Percentiles rank a stretch among this genome's conserved stretches.
phyloP scores from a whole-genome alignment of 2,113 vertebrate species.

The Tricholaema leucomelas region DNA sequence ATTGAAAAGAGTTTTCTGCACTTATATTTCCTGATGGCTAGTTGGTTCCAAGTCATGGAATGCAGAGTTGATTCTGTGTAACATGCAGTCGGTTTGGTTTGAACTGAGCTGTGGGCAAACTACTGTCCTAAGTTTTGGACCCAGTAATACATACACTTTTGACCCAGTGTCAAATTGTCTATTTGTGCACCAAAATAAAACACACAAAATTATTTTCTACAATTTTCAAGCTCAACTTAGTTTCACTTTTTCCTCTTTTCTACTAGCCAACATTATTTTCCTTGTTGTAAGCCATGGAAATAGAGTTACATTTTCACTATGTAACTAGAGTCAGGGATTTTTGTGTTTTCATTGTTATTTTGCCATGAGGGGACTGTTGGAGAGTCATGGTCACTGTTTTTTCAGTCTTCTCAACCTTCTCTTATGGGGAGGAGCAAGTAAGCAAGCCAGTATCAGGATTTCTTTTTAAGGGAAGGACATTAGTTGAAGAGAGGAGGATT shows the following conservation, averaged over 20 bases:
- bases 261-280: not conserved
- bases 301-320: not conserved
- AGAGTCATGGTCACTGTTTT: not conserved
- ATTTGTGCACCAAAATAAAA: not conserved
- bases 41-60: not conserved
- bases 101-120: not conserved
- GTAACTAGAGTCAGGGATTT: rapidly evolving
- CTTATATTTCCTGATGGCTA: not conserved
- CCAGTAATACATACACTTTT: not conserved
- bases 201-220: not conserved
- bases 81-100: not conserved
- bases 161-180: not conserved
- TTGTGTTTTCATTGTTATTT: not conserved
- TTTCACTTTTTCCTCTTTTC: not conserved
- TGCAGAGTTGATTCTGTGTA: not conserved
- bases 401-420: not conserved
- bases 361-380: not conserved
- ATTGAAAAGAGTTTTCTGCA: not conserved
- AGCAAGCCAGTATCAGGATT: not conserved
- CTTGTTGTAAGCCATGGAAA: not conserved
- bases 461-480: slow-evolving; percentile 15
- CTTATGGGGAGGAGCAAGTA: not conserved
- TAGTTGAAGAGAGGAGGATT: not conserved
- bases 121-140: not conserved
- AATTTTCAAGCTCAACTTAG: not conserved